phyloP scores from a whole-genome alignment of 2,113 vertebrate species.

The Halcyon malimbica region DNA sequence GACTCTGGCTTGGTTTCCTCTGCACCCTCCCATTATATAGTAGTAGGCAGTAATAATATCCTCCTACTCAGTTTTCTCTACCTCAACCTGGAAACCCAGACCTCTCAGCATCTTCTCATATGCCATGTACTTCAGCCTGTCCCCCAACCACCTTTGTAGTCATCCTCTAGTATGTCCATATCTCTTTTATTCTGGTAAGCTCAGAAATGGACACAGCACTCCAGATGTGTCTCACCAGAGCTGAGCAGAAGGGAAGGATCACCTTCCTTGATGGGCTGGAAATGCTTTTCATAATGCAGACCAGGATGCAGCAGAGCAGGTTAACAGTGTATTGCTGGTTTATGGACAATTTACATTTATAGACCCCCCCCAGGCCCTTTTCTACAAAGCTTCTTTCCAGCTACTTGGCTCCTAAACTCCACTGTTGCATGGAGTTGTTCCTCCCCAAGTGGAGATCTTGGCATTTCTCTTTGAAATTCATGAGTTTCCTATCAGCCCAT shows the following conservation, averaged over 20 bases:
- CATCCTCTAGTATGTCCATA: neutral
- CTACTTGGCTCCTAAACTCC: neutral
- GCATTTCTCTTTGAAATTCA: neutral
- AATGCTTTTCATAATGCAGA: neutral
- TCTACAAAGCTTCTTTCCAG: neutral
- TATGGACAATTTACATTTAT: neutral
- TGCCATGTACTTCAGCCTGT: neutral
- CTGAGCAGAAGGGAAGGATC: neutral
- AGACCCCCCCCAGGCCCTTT: neutral
- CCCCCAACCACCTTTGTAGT: neutral
- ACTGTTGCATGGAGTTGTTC: neutral
- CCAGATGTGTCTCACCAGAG: neutral
- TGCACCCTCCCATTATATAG: neutral
- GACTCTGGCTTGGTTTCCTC: neutral
- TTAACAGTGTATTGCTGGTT: neutral
- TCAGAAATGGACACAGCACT: neutral
- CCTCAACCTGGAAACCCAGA: neutral
- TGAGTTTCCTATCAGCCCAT: rapidly evolving
- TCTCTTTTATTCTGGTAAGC: neutral
- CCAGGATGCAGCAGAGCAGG: neutral
- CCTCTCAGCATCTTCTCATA: neutral
- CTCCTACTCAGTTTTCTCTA: neutral
- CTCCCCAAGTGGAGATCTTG: neutral
- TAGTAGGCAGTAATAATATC: neutral
- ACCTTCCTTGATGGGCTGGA: neutral